Evolutionary conservation across 2,888 invertebrate species (phyloP).

Genomic region (Lymantria dispar): DNA sequence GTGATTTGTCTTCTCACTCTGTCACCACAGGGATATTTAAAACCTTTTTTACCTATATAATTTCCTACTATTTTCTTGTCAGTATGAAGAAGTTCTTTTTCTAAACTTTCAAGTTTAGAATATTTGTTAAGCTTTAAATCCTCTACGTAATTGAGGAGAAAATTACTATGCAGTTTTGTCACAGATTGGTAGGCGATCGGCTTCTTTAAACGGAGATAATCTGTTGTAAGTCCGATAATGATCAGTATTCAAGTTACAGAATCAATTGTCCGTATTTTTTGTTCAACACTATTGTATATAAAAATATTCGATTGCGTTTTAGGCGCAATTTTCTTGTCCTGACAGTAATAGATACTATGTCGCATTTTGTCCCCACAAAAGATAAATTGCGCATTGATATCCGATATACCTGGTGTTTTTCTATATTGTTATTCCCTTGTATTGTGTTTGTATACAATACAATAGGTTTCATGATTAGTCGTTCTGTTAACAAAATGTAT

Average conservation of each 20-base stretch:
- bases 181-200: slow-evolving; percentile 66
- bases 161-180: slow-evolving; percentile 57
- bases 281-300: slow-evolving; percentile 49
- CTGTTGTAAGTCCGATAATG: slow-evolving; percentile 69
- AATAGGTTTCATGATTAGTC: slow-evolving; percentile 56
- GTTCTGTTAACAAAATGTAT: slow-evolving; percentile 32
- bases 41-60: no score
- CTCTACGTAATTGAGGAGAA: slow-evolving; percentile 64
- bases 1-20: no score
- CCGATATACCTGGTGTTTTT: slow-evolving; percentile 74
- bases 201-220: slow-evolving; percentile 68
- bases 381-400: slow-evolving; percentile 75
- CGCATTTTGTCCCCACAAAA: slow-evolving; percentile 61
- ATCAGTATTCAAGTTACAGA: slow-evolving; percentile 75
- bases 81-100: slow-evolving; percentile 15
- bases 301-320: slow-evolving; percentile 76
- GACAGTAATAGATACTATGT: slow-evolving; percentile 70
- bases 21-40: no score
- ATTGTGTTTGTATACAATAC: slow-evolving; percentile 49
- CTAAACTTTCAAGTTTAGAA: slow-evolving; percentile 37
- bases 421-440: slow-evolving; percentile 40
- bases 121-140: slow-evolving; percentile 19
- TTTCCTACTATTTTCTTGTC: slow-evolving; percentile 14
- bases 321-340: slow-evolving; percentile 64
- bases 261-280: slow-evolving; percentile 71